These are phyloP conservation scores for Phalloptychus januarius DNA, from an alignment of 2,797 vertebrate genomes.

Conservation along the genomic window DNA sequence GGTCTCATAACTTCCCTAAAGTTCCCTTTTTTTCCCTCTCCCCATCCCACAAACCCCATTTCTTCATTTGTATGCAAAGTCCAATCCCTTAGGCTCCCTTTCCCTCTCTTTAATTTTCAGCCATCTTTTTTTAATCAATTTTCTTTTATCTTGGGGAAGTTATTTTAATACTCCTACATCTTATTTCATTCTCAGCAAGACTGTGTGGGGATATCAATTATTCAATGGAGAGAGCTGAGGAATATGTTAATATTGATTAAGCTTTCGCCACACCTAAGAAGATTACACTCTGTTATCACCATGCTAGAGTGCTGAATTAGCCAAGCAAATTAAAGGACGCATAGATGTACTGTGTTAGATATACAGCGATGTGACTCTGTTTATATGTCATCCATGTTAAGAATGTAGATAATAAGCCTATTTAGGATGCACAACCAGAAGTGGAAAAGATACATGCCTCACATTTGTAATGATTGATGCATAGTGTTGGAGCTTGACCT, in stretches of 20 bases:
- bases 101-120: conserved; percentile 82
- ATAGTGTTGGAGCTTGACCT: conserved; percentile 64
- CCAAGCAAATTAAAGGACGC: conserved; percentile 73
- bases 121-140: conserved; percentile 85
- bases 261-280: conserved; percentile 81
- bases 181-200: conserved; percentile 84
- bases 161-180: conserved; percentile 86
- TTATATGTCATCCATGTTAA: conserved; percentile 65
- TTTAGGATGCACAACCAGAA: conserved; percentile 54
- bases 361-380: conserved; percentile 62
- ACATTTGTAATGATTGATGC: conserved; percentile 51
- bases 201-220: conserved; percentile 84
- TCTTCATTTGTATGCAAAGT: conserved; percentile 83
- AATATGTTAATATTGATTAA: conserved; percentile 87
- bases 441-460: conserved; percentile 33
- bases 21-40: conserved; percentile 64
- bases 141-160: conserved; percentile 84
- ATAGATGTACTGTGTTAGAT: conserved; percentile 67
- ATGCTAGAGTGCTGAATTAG: conserved; percentile 76
- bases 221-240: conserved; percentile 81
- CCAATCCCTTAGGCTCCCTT: conserved; percentile 78
- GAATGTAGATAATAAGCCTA: conserved; percentile 69
- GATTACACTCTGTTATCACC: conserved; percentile 83
- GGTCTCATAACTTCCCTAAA: conserved; percentile 78
- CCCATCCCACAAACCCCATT: conserved; percentile 55